Evolutionary conservation across 1,140 invertebrate species (phyloP).

Genomic region (Drosophila grimshawi): DNA sequence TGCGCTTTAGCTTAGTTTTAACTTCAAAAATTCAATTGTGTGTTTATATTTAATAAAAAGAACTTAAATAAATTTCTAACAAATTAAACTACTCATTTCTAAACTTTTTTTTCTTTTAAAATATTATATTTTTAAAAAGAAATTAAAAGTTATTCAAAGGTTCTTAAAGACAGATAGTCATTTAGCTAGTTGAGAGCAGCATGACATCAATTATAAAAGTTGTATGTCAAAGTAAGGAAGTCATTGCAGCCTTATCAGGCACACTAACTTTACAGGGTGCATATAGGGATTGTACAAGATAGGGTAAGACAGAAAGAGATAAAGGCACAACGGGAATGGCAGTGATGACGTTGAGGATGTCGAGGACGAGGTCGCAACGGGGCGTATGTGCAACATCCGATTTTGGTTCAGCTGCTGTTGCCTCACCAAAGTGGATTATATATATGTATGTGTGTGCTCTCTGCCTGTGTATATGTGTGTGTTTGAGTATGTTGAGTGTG

Average conservation of each 20-base stretch:
- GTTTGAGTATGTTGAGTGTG: conserved; percentile 9
- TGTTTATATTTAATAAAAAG: too few species aligned
- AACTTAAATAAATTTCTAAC: too few species aligned
- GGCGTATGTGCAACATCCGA: conserved; percentile 78
- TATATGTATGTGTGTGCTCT: conserved; percentile 18
- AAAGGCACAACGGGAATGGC: neutral
- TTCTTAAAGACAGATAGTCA: too few species aligned
- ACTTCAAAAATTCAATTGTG: too few species aligned
- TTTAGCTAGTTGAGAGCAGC: too few species aligned
- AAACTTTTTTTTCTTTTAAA: too few species aligned
- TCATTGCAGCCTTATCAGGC: neutral
- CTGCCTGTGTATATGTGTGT: conserved; percentile 12
- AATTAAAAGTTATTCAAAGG: too few species aligned
- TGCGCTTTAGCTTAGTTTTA: too few species aligned
- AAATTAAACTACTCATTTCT: too few species aligned
- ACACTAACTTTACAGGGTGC: conserved; percentile 10
- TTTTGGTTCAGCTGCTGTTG: conserved; percentile 37
- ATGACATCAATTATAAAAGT: too few species aligned
- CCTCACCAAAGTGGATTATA: conserved; percentile 70
- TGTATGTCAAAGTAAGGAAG: too few species aligned
- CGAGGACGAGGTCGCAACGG: conserved; percentile 39
- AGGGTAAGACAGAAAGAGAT: neutral
- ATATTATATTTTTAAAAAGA: too few species aligned
- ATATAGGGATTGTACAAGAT: neutral
- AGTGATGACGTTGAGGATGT: neutral